These are phyloP conservation scores for Lynx canadensis DNA, from an alignment of 2,113 vertebrate species.

Conservation along the genomic window DNA sequence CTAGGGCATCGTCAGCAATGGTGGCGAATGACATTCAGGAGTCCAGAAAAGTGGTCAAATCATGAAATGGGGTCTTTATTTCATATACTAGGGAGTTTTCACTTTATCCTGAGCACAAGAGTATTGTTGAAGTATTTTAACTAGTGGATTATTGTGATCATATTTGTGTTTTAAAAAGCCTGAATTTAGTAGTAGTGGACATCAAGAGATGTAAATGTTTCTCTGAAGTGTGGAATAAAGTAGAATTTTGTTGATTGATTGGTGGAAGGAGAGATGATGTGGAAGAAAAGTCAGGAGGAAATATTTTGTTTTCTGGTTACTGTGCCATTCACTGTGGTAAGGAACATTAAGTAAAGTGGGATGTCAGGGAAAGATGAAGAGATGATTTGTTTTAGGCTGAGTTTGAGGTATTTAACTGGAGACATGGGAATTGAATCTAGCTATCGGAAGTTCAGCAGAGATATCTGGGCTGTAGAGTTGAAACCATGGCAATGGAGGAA, in stretches of 20 bases:
- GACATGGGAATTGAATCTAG: not conserved
- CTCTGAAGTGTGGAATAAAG: not conserved
- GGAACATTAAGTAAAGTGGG: not conserved
- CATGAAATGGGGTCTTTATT: not conserved
- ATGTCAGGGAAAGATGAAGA: not conserved
- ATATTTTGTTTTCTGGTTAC: not conserved
- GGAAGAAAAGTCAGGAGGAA: not conserved
- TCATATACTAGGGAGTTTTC: not conserved
- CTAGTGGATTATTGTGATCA: not conserved
- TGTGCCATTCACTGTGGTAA: not conserved
- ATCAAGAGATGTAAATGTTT: not conserved
- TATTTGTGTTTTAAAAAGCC: slow-evolving; percentile 5
- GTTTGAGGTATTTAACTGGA: not conserved
- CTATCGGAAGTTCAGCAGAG: not conserved
- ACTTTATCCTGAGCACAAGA: not conserved
- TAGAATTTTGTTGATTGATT: not conserved
- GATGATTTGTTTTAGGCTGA: not conserved
- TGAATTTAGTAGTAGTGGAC: not conserved
- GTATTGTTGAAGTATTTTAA: not conserved
- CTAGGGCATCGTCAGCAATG: not conserved
- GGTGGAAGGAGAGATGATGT: not conserved
- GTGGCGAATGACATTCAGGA: not conserved
- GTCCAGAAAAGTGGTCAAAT: not conserved
- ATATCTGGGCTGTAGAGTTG: not conserved
- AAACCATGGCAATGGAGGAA: not conserved